Conservation (phyloP, 2,888 invertebrate species). For the Mantis religiosa region DNA sequence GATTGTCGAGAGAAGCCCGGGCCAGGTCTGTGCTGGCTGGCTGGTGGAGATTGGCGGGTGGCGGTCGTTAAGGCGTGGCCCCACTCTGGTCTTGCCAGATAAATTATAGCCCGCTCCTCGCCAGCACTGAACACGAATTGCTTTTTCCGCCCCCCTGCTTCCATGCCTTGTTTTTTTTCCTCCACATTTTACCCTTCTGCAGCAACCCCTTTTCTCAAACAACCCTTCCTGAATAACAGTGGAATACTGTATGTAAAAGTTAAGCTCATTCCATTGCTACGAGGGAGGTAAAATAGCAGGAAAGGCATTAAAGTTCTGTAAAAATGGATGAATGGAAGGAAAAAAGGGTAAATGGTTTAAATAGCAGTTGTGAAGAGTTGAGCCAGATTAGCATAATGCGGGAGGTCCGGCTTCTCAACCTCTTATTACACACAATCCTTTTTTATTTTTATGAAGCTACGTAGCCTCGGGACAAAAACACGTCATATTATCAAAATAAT, state of each 20-base stretch:
- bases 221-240: not conserved
- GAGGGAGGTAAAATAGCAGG: not conserved
- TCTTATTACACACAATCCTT: not conserved
- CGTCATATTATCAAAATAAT: no score
- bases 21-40: not conserved
- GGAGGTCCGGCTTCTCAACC: not conserved
- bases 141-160: not conserved
- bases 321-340: not conserved
- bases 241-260: not conserved
- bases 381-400: not conserved
- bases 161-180: not conserved
- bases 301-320: not conserved
- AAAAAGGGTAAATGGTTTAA: not conserved
- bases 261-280: not conserved
- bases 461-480: no score
- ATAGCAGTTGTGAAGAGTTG: not conserved
- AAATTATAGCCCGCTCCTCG: not conserved
- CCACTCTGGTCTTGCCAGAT: not conserved
- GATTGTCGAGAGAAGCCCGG: not conserved
- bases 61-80: constrained; percentile 1
- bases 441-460: no score
- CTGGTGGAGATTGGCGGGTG: constrained; percentile 8
- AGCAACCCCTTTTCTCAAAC: not conserved
- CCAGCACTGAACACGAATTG: not conserved
- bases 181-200: not conserved